These are phyloP conservation scores for Lysandra bellargus DNA, from an alignment of 2,888 invertebrate species.

Conservation along the genomic window DNA sequence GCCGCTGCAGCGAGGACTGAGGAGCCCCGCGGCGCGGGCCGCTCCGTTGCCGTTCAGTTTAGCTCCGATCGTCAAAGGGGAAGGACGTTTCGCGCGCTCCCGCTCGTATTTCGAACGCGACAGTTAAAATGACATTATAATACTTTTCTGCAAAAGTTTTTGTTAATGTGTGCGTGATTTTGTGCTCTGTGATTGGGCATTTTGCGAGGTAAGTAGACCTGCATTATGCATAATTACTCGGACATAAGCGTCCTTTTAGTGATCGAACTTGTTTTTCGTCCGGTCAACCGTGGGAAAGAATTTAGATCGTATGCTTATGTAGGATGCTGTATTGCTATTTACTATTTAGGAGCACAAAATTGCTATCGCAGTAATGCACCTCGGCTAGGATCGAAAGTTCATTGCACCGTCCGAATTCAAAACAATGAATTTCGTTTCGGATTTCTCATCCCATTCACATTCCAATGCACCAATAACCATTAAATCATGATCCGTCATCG, in stretches of 20 bases:
- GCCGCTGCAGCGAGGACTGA: too few species aligned
- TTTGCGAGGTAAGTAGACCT: constrained; percentile 58
- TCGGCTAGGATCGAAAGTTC: constrained; percentile 8
- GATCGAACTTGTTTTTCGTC: constrained; percentile 71
- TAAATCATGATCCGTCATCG: neutral
- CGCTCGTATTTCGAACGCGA: constrained; percentile 50
- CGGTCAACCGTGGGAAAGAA: constrained; percentile 73
- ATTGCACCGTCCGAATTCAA: constrained; percentile 16
- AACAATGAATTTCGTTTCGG: constrained; percentile 1
- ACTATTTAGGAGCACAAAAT: neutral
- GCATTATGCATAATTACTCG: constrained; percentile 56
- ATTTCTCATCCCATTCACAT: neutral
- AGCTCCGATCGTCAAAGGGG: constrained; percentile 46
- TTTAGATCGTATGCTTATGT: constrained; percentile 51
- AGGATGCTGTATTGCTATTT: neutral
- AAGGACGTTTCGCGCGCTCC: constrained; percentile 46
- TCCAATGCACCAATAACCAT: neutral
- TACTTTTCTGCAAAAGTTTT: constrained; percentile 64
- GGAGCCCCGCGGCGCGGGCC: neutral
- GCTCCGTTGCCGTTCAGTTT: constrained; percentile 51
- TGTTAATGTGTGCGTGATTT: constrained; percentile 57
- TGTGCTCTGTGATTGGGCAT: constrained; percentile 46
- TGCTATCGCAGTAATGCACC: neutral
- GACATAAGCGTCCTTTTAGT: constrained; percentile 64
- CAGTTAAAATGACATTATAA: constrained; percentile 40